These are phyloP conservation scores for Pteropus rufus DNA, from an alignment of 2,797 vertebrate genomes.

Conservation along the genomic window DNA sequence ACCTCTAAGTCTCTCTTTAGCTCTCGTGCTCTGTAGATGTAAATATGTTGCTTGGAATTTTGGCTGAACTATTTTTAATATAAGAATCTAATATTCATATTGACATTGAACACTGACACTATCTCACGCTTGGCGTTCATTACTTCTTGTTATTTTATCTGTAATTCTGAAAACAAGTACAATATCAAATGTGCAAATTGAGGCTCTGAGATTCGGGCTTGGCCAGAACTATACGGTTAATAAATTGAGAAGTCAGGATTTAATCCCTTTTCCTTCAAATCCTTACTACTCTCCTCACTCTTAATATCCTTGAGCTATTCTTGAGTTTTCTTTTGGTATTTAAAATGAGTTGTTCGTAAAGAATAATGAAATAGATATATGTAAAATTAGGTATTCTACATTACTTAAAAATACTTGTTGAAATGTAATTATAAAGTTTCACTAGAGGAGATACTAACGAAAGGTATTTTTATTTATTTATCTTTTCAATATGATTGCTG, in stretches of 20 bases:
- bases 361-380: neutral
- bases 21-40: neutral
- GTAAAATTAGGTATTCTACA: neutral
- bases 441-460: neutral
- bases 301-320: neutral
- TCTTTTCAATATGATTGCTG: neutral
- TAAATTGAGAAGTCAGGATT: neutral
- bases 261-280: neutral
- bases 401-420: neutral
- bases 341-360: neutral
- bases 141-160: neutral
- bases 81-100: neutral
- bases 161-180: neutral
- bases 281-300: neutral
- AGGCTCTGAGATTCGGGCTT: neutral
- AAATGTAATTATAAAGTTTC: constrained; percentile 40
- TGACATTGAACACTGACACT: neutral
- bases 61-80: neutral
- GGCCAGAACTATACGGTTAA: neutral
- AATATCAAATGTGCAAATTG: neutral
- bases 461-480: neutral
- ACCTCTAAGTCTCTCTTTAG: rapidly evolving
- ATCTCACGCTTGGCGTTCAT: neutral
- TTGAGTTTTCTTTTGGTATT: neutral
- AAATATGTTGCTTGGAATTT: neutral